Percentiles rank a stretch among this genome's conserved stretches.
Conservation (phyloP, 1,140 invertebrate genomes). For the Chrysomallon squamiferum region DNA sequence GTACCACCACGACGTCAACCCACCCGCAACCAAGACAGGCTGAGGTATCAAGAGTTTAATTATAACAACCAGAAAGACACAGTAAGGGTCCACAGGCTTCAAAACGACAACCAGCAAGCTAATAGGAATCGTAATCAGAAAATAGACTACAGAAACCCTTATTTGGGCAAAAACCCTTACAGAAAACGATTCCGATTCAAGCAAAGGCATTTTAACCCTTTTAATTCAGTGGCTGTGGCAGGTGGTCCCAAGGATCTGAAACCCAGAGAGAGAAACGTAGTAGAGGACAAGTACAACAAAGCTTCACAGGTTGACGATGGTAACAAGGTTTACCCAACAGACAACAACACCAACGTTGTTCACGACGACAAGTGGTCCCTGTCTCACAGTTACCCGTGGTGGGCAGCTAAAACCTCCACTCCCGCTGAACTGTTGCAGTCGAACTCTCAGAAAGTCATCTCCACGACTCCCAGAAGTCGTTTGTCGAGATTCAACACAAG, state of each 20-base stretch:
- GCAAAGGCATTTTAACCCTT: not conserved
- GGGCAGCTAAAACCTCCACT: conserved; percentile 2
- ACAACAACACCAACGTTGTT: not conserved
- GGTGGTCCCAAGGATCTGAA: not conserved
- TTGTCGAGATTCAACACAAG: not conserved
- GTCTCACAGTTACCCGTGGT: conserved; percentile 3
- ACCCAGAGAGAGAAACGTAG: not conserved
- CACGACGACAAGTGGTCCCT: conserved; percentile 3
- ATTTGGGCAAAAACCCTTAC: no score
- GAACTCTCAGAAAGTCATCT: not conserved
- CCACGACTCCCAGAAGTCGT: no score
- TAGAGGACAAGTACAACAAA: not conserved
- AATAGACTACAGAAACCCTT: no score
- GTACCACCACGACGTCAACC: not conserved
- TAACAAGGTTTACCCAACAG: not conserved
- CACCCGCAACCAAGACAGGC: not conserved
- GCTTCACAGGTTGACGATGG: not conserved
- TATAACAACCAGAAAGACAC: no score
- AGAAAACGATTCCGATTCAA: no score
- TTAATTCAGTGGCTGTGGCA: not conserved
- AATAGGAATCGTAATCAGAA: no score
- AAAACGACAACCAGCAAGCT: no score
- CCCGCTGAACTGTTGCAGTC: not conserved
- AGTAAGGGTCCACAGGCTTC: no score
- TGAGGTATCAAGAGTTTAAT: no score